Evolutionary conservation across 1,140 invertebrate species (phyloP).

Genomic region (Steinernema khuongi): DNA sequence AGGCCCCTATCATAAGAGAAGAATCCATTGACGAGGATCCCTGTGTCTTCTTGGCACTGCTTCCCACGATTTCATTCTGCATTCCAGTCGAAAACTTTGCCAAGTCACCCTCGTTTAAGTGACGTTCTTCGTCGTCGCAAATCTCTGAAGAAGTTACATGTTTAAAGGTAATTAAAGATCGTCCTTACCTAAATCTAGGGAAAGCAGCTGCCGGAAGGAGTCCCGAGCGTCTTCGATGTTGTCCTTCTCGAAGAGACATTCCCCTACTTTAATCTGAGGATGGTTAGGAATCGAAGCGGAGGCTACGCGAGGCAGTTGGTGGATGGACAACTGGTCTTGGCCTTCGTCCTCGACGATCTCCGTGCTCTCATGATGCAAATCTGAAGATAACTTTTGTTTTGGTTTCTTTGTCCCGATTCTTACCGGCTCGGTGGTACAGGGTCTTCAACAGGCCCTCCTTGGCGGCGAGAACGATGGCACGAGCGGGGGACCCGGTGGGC

Average conservation of each 20-base stretch:
- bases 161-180: background rate
- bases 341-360: constrained; percentile 35
- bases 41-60: background rate
- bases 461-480: background rate
- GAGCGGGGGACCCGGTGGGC: background rate
- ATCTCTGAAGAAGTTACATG: background rate
- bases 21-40: background rate
- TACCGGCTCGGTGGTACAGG: background rate
- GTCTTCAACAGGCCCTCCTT: background rate
- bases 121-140: constrained; percentile 7
- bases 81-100: constrained; percentile 5
- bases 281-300: constrained; percentile 18
- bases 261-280: constrained; percentile 2
- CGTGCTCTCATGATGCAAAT: constrained; percentile 64
- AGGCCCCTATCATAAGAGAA: background rate
- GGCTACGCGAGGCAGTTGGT: constrained; percentile 31
- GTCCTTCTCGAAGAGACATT: constrained; percentile 24
- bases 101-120: background rate
- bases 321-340: constrained; percentile 30
- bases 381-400: constrained; percentile 17
- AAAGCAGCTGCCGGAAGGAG: constrained; percentile 30
- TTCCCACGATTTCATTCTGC: constrained; percentile 1
- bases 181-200: constrained; percentile 22
- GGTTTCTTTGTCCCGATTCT: background rate
- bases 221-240: constrained; percentile 34